Evolutionary conservation across 2,888 invertebrate genomes (phyloP).

Genomic region (Nebria salina): DNA sequence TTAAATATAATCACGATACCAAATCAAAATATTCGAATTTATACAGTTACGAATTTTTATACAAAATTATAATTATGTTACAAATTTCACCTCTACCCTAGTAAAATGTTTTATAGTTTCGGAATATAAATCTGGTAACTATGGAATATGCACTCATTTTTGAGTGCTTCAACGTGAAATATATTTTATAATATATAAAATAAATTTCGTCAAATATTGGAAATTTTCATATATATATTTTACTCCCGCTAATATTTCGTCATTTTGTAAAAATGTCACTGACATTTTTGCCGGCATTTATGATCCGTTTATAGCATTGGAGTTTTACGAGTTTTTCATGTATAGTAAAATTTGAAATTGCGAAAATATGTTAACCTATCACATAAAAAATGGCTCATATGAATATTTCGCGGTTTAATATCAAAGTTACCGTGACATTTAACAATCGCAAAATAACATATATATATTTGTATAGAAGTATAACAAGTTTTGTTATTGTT

Average conservation of each 20-base stretch:
- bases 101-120: no score
- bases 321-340: neutral
- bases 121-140: no score
- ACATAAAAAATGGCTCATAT: neutral
- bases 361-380: neutral
- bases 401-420: neutral
- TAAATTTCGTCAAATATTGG: neutral
- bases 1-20: no score
- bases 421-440: neutral
- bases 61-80: no score
- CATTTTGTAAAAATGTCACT: neutral
- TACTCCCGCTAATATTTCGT: neutral
- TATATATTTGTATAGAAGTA: neutral
- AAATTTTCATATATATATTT: neutral
- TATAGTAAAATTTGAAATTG: neutral
- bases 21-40: no score
- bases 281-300: neutral
- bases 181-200: neutral
- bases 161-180: neutral
- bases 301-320: neutral
- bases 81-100: no score
- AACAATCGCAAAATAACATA: neutral
- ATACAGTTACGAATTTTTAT: no score
- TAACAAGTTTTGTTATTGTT: neutral
- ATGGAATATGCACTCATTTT: neutral